Base-by-base conservation (phyloP, 1,140 invertebrate species). In the Mycetomoellerius zeteki region DNA sequence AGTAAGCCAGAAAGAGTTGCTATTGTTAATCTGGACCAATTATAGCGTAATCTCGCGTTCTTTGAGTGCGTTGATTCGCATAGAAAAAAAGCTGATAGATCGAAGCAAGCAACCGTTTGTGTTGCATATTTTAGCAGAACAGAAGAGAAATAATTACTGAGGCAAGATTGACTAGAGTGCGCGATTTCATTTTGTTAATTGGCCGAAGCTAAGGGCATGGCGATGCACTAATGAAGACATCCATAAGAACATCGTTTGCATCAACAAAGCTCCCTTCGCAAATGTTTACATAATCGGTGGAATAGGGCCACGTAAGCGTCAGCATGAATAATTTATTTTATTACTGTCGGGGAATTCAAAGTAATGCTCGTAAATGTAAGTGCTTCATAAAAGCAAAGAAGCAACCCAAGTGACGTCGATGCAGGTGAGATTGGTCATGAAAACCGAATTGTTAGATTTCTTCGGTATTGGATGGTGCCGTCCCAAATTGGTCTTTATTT, bases 271-370 rank as follows among this genome's bases (percentile, higher is more conserved):
- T 73, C 43, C 4, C n/a, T 47, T 47, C 8, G 33, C 50, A 60
- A 73, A 84, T 33, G 69, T 84, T 84, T 84, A 84, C 69, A 50
- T 84, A 73, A 84, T 84, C 69, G 80, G 6, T 19, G n/a, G 27
- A 75, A 81, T 30, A 43, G n/a, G n/a, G 12, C 65, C 24, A 14
- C n/a, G 27, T 72, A 43, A 84, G 12, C 24, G 33, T 12, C 80
- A 69, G 27, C n/a, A 84, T 84, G 80, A 84, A 84, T 84, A 84
- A 84, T 84, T 84, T 75, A 84, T 84, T 84, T 50, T 75, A 84
- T 84, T 73, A 62, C 54, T 33, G 14, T 1, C 12, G 21, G 24
- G 7, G 37, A n/a, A 62, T 54, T 56, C 64, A 84, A 84, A 84
- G 69, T 72, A 73, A 84, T 50, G 37, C 27, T 84, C 37, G 56